Evolutionary conservation across 2,888 invertebrate species (phyloP).

Genomic region (Steinernema carpocapsae): DNA sequence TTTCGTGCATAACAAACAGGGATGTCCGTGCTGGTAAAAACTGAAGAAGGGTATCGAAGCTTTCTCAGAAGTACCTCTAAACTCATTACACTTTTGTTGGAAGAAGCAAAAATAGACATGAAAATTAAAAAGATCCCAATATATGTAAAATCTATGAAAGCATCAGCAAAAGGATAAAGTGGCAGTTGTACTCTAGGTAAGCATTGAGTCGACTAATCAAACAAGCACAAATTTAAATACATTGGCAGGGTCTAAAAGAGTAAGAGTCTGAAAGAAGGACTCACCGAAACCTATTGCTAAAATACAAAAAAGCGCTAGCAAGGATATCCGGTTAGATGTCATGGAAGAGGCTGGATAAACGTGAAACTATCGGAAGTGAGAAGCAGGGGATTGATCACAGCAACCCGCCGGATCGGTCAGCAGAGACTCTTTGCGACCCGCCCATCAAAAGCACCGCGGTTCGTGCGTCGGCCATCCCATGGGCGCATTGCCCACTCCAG

Average conservation of each 20-base stretch:
- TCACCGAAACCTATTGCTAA: not conserved
- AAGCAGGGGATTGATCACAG: slow-evolving; percentile 6
- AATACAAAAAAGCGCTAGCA: not conserved
- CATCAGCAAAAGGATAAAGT: too few species aligned
- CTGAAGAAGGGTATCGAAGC: too few species aligned
- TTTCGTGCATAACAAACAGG: not conserved
- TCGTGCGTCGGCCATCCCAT: slow-evolving; percentile 22
- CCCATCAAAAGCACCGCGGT: slow-evolving; percentile 28
- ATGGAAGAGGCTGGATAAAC: not conserved
- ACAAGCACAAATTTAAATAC: too few species aligned
- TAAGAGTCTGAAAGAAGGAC: not conserved
- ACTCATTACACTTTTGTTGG: too few species aligned
- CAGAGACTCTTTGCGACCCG: slow-evolving; percentile 9
- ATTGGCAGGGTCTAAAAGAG: not conserved
- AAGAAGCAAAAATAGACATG: too few species aligned
- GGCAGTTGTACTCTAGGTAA: too few species aligned
- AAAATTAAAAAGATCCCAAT: too few species aligned
- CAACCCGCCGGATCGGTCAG: slow-evolving; percentile 9
- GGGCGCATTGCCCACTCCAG: slow-evolving; percentile 26
- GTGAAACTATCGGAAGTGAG: not conserved
- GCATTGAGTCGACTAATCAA: too few species aligned
- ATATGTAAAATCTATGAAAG: too few species aligned
- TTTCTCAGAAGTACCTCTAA: too few species aligned
- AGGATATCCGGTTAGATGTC: not conserved
- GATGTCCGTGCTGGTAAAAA: not conserved